A percentile compares a stretch with the other conserved stretches of the same genome.
Conservation (phyloP, 1,140 invertebrate genomes). For the Gryllus bimaculatus region DNA sequence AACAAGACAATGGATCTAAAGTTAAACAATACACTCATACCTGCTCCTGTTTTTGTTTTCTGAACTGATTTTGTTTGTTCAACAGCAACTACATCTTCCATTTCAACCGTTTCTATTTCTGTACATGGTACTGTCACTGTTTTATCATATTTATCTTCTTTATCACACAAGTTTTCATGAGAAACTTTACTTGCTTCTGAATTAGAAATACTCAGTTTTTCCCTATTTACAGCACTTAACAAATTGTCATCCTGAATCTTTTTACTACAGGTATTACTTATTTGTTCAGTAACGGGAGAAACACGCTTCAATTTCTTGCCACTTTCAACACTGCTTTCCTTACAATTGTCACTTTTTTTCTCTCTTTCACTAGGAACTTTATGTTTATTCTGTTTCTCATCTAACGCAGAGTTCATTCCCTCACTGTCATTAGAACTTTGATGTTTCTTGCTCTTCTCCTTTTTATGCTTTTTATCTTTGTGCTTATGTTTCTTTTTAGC, state of each 20-base stretch:
- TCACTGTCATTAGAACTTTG: constrained; percentile 10
- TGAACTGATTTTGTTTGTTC: not conserved
- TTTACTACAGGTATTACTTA: not conserved
- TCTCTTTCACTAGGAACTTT: constrained; percentile 7
- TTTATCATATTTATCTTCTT: not conserved
- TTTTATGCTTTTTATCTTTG: constrained; percentile 45
- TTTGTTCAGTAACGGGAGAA: not conserved
- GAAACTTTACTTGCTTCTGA: not conserved
- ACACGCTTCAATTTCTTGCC: not conserved
- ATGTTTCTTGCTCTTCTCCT: constrained; percentile 33
- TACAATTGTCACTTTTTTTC: not conserved
- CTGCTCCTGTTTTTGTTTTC: not conserved
- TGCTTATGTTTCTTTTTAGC: constrained; percentile 44
- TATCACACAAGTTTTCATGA: not conserved
- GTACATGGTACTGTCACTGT: not conserved
- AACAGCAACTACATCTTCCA: not conserved
- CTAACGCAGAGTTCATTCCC: not conserved
- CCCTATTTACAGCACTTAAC: not conserved
- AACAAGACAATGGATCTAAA: too few relatives aligned
- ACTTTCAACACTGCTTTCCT: not conserved
- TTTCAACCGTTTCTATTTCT: not conserved
- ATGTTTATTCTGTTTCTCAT: not conserved
- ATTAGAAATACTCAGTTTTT: not conserved
- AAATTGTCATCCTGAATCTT: not conserved
- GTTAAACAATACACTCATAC: too few relatives aligned